phyloP scores from a whole-genome alignment of 2,797 vertebrate genomes.

The Sebastes umbrosus region DNA sequence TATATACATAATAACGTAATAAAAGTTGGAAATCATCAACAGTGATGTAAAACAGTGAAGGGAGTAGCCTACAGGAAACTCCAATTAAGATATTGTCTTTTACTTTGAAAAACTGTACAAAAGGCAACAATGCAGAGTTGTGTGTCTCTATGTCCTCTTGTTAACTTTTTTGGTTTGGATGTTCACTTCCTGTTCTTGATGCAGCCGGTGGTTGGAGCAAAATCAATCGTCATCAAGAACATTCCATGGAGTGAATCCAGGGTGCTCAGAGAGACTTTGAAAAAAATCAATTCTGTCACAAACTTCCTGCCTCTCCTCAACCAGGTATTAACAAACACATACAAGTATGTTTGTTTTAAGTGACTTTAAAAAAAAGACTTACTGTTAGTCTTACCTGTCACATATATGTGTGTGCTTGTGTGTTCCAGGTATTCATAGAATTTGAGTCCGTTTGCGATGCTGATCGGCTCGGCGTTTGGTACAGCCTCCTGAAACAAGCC shows the following conservation, averaged over 20 bases:
- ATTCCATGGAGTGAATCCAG: constrained; percentile 3
- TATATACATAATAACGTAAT: not conserved
- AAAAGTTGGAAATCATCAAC: not conserved
- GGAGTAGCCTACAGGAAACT: not conserved
- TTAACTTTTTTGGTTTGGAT: not conserved
- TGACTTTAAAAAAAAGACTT: not conserved
- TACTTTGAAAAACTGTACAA: not conserved
- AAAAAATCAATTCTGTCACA: not conserved
- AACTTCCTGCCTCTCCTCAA: constrained; percentile 66
- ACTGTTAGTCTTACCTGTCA: not conserved
- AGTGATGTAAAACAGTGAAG: not conserved
- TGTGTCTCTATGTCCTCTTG: not conserved
- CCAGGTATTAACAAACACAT: constrained; percentile 51
- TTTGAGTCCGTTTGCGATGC: constrained; percentile 19
- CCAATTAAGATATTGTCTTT: not conserved
- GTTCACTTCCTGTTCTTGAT: not conserved
- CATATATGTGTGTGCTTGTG: not conserved
- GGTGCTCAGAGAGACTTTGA: constrained; percentile 18
- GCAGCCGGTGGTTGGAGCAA: not conserved
- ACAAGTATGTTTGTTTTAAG: no score
- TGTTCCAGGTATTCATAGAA: constrained; percentile 64
- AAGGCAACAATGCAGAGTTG: not conserved
- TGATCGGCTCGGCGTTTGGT: constrained; percentile 61
- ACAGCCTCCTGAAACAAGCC: constrained; percentile 29
- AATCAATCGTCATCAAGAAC: constrained; percentile 32